phyloP scores from a whole-genome alignment of 2,888 invertebrate genomes.

The Microplitis deprimator region DNA sequence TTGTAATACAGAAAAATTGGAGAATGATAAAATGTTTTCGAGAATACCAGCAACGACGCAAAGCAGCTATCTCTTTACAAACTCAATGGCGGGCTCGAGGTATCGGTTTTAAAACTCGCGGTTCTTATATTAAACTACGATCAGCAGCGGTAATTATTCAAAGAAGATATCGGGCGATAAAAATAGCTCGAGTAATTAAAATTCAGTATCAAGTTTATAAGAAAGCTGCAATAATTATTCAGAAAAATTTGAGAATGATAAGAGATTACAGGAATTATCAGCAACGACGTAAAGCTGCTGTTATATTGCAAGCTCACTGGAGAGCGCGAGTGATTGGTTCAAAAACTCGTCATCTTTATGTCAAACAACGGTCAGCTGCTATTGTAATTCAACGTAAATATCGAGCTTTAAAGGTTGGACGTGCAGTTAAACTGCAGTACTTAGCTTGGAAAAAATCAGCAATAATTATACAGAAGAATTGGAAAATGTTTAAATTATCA shows the following conservation, averaged over 20 bases:
- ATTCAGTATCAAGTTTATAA: slow-evolving; percentile 49
- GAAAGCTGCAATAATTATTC: slow-evolving; percentile 65
- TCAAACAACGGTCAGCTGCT: slow-evolving; percentile 54
- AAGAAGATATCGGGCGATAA: slow-evolving; percentile 67
- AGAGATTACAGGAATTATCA: slow-evolving; percentile 40
- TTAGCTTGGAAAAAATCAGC: slow-evolving; percentile 56
- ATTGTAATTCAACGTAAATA: slow-evolving; percentile 71
- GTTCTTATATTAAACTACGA: slow-evolving; percentile 32
- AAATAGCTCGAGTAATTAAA: slow-evolving; percentile 42
- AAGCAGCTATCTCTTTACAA: slow-evolving; percentile 55
- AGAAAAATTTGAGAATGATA: slow-evolving; percentile 67
- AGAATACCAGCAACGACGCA: slow-evolving; percentile 43
- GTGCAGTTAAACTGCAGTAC: slow-evolving; percentile 39
- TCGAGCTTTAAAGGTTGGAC: slow-evolving; percentile 61
- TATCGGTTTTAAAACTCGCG: slow-evolving; percentile 18
- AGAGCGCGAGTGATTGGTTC: slow-evolving; percentile 55
- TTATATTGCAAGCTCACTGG: slow-evolving; percentile 61
- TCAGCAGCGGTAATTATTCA: slow-evolving; percentile 70
- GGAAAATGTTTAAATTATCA: slow-evolving; percentile 55
- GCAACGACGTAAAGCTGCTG: slow-evolving; percentile 46
- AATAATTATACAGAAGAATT: slow-evolving; percentile 69
- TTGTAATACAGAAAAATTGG: slow-evolving; percentile 70
- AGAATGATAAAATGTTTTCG: slow-evolving; percentile 52
- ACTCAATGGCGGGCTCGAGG: slow-evolving; percentile 63
- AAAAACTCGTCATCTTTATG: slow-evolving; percentile 30